phyloP scores from a whole-genome alignment of 2,113 vertebrate species.

The Clupea harengus region DNA sequence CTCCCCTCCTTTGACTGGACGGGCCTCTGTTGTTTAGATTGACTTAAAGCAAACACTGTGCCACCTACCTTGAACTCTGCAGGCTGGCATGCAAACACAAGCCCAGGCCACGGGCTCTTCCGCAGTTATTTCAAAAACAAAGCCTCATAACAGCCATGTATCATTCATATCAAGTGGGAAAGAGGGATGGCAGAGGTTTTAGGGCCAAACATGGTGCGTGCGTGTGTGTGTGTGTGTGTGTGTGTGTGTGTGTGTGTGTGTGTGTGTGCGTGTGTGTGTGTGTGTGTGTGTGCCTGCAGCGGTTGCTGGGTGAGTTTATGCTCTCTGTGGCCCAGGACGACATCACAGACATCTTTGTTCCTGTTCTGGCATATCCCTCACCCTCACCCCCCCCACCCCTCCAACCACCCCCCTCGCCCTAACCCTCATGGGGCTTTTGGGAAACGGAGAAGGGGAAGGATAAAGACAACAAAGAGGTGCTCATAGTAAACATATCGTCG shows the following conservation, averaged over 20 bases:
- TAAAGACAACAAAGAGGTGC: slow-evolving; percentile 38
- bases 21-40: not conserved
- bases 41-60: not conserved
- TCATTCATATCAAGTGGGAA: not conserved
- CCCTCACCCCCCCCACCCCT: slow-evolving; percentile 4
- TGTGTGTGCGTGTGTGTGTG: not conserved
- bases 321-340: slow-evolving; percentile 41
- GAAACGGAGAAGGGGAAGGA: slow-evolving; percentile 27
- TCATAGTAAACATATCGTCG: slow-evolving; percentile 33
- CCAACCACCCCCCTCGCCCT: not conserved
- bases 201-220: not conserved
- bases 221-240: slow-evolving; percentile 10
- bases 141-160: not conserved
- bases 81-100: not conserved
- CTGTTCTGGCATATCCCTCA: slow-evolving; percentile 33
- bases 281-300: not conserved
- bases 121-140: not conserved
- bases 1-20: not conserved
- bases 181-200: not conserved
- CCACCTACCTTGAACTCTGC: slow-evolving; percentile 10
- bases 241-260: slow-evolving; percentile 16
- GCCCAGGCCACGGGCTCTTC: slow-evolving; percentile 11
- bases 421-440: slow-evolving; percentile 23
- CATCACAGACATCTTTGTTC: slow-evolving; percentile 39
- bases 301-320: slow-evolving; percentile 40